Conservation (phyloP, 2,888 invertebrate genomes). For the Sphinx pinastri region DNA sequence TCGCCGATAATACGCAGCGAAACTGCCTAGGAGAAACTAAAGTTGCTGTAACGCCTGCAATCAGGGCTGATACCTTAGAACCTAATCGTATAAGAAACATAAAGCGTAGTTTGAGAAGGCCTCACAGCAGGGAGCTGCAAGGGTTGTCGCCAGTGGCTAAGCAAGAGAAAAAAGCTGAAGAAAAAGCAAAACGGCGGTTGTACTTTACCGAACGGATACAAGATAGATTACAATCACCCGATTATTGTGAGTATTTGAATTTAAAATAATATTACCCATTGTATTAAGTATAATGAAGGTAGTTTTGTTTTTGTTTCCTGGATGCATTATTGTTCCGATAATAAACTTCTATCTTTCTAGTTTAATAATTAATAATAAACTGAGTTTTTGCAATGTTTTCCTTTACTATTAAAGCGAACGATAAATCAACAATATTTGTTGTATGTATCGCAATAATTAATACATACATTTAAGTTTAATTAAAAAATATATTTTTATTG, state of each 20-base stretch:
- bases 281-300: background rate
- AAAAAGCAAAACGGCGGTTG: constrained; percentile 54
- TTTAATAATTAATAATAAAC: too few relatives aligned
- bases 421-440: too few relatives aligned
- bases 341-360: too few relatives aligned
- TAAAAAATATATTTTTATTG: too few relatives aligned
- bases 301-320: background rate
- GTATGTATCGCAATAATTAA: too few relatives aligned
- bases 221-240: constrained; percentile 50
- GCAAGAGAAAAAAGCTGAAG: constrained; percentile 45
- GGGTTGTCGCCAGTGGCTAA: constrained; percentile 55
- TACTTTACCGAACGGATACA: constrained; percentile 48
- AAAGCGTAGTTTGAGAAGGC: constrained; percentile 70
- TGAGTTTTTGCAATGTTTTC: too few relatives aligned
- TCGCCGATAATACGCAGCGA: constrained; percentile 38
- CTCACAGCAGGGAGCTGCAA: constrained; percentile 69
- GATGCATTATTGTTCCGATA: too few relatives aligned
- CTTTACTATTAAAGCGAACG: too few relatives aligned
- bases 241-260: constrained; percentile 53
- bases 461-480: too few relatives aligned
- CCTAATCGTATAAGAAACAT: constrained; percentile 61
- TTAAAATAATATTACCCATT: background rate
- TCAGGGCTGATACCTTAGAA: constrained; percentile 45
- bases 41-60: constrained; percentile 51
- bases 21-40: constrained; percentile 39